Evolutionary conservation across 2,113 vertebrate genomes (phyloP).

Genomic region (Terrapene triunguis): DNA sequence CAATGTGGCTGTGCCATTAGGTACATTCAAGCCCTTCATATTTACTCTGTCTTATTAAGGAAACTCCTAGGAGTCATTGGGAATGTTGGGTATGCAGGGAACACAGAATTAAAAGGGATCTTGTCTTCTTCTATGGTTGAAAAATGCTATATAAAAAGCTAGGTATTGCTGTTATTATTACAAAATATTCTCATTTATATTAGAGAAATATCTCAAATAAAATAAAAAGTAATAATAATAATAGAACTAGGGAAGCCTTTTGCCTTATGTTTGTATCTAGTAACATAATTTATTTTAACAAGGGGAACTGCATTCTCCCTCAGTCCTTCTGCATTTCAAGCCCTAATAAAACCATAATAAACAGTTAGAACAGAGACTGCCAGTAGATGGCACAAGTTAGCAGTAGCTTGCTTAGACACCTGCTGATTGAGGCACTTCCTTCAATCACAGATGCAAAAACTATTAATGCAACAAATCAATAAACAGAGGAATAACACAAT

Average conservation of each 20-base stretch:
- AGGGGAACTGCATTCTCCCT: background rate
- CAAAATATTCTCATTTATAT: background rate
- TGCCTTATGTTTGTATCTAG: background rate
- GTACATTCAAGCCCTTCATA: background rate
- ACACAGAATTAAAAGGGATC: background rate
- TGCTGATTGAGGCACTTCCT: background rate
- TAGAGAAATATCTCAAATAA: background rate
- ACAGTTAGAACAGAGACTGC: background rate
- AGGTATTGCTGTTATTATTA: background rate
- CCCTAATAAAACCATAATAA: fast-evolving
- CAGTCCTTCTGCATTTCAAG: fast-evolving
- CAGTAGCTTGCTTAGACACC: background rate
- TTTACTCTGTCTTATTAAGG: background rate
- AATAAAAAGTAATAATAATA: background rate
- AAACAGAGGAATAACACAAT: fast-evolving
- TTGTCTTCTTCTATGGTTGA: background rate
- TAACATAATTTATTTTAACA: background rate
- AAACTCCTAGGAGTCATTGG: background rate
- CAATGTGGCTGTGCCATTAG: background rate
- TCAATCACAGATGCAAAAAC: background rate
- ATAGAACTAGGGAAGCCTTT: background rate
- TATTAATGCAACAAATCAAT: fast-evolving
- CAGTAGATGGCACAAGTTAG: constrained; percentile 79
- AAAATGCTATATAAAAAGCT: background rate
- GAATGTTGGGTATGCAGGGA: background rate